Percentiles rank a stretch among this genome's conserved stretches.
Conservation (phyloP, 92 coral and sea anemone genomes). For the Phenganax stokvisi region DNA sequence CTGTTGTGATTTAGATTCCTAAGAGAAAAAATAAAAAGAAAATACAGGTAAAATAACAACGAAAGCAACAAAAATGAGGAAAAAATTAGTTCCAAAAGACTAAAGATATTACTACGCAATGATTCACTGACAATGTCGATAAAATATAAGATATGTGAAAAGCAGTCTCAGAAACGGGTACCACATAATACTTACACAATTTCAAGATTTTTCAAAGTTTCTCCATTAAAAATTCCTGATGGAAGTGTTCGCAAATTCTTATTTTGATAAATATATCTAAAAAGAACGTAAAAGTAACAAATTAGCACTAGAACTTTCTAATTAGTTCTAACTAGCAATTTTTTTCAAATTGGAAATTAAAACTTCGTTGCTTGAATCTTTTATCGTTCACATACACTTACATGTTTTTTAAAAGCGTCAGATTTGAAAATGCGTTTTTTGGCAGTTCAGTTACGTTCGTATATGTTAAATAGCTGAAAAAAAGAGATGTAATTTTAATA, state of each 20-base stretch:
- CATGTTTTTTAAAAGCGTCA: neutral
- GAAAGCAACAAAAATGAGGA: neutral
- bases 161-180: no score
- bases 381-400: neutral
- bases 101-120: no score
- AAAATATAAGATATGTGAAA: no score
- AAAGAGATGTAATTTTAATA: neutral
- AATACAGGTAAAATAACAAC: neutral
- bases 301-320: no score
- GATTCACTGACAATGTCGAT: no score
- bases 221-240: no score
- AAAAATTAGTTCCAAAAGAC: neutral
- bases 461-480: neutral
- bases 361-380: no score
- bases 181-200: constrained; percentile 3
- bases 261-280: no score
- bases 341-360: no score
- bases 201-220: neutral
- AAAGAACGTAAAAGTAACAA: no score
- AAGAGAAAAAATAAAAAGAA: neutral
- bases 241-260: no score
- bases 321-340: no score
- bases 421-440: constrained; percentile 7
- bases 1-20: constrained; percentile 11
- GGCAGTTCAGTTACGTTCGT: constrained; percentile 4